A percentile compares a stretch with the other conserved stretches of the same genome.
Conservation (phyloP, 2,113 vertebrate species). For the Lophotis ruficrista region DNA sequence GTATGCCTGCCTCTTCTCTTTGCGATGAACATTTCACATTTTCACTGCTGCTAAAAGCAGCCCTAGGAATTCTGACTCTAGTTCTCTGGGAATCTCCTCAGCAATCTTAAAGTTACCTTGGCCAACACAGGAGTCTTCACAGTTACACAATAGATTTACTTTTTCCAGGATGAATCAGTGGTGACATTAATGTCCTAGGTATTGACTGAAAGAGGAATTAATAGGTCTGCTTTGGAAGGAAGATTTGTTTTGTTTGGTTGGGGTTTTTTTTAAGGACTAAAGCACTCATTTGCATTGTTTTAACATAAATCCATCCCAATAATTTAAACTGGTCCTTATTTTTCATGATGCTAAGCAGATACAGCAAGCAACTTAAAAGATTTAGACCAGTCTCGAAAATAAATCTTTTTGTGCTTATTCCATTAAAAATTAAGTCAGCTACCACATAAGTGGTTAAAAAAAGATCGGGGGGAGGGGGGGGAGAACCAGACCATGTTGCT, state of each 20-base stretch:
- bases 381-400: not conserved
- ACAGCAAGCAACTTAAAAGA: not conserved
- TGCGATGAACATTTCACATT: not conserved
- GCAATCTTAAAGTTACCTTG: not conserved
- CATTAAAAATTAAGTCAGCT: not conserved
- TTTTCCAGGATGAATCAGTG: not conserved
- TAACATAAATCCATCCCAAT: not conserved
- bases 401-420: not conserved
- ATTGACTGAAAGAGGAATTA: not conserved
- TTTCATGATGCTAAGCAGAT: not conserved
- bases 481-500: not conserved
- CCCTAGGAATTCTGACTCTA: not conserved
- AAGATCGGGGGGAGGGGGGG: rapidly evolving
- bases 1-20: not conserved
- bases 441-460: not conserved
- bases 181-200: not conserved
- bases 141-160: not conserved
- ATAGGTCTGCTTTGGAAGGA: not conserved
- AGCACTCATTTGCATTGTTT: not conserved
- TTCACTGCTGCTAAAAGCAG: not conserved
- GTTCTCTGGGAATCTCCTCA: not conserved
- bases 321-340: not conserved
- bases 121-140: not conserved
- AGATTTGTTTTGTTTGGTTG: not conserved
- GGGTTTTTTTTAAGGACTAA: not conserved